Evolutionary conservation across 1,140 invertebrate species (phyloP), one percentile per base, ranked within the genome.

Genomic region (Heliconius eleuchia): DNA sequence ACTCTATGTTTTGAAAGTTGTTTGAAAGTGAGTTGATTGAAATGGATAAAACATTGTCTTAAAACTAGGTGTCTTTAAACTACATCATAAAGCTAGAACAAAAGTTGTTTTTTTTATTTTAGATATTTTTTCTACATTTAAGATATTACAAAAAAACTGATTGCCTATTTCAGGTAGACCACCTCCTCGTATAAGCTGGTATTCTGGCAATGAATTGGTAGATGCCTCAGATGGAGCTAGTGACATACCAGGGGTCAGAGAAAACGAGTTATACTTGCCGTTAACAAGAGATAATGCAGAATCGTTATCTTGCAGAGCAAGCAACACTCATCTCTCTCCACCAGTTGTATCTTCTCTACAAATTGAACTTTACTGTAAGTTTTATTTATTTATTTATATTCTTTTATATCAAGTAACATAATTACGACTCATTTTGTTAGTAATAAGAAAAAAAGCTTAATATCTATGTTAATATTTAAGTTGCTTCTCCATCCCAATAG

Each of bases 161-260:
- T 13, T 80, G 9, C 39, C 9, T 3, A 50, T 79, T 81, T 23
- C 82, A 94, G 97, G 96, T 79, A 95, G 95, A 80, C 97, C 97
- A 23, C 95, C 95, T 74, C 96, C 97, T 5, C 94, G 94, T 27
- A 94, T 97, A 50, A 96, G 94, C 78, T 97, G 97, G 97, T 97
- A 95, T 88, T 95, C 96, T 81, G 96, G 96, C 50, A 95, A 96
- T 81, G 95, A 91, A n/a, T 92, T 97, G 79, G 95, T 97, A 76
- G 96, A 97, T 88, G 96, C 96, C 60, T 96, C 96, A n/a, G 96
- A 96, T 86, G 95, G 95, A 70, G 94, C 95, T 79, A 95, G 95
- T 74, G 90, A 92, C 52, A 95, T 96, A 39, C 94, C 95, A 0
- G 95, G 94, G 7, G 88, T 96, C 52, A 95, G 96, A 73, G 94